Base-by-base conservation (phyloP, 2,888 invertebrate species). In the Ariolimax columbianus region DNA sequence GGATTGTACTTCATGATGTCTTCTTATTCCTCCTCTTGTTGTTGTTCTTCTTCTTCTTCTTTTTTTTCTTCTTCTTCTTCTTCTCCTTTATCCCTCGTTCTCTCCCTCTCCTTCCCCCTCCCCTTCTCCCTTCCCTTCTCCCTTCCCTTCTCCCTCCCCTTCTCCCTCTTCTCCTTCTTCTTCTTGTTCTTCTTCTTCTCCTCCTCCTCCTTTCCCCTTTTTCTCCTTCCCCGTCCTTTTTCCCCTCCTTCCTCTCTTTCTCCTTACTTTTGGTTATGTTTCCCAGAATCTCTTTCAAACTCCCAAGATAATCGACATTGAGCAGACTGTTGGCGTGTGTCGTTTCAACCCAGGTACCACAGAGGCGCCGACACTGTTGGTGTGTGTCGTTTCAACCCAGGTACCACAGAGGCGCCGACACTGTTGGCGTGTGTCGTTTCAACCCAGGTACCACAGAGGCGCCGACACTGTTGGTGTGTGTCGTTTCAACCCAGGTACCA, bases 31-130 rank as follows among this genome's bases (percentile, higher is more conserved):
- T 73, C 73, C 3, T 73, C 30, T 23, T 78, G 7, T 63, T 38
- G n/a, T 47, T 59, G 51, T 40, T 30, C 26, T n/a, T n/a, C n/a
- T 26, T 73, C 73, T 73, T 30, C 47, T n/a, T 73, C n/a, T 40
- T 30, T 1, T 9, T 73, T 4, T 40, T 47, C 0, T n/a, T 43
- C 43, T 40, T 30, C 9, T 26, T 43, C 0, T 26, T 47, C 30
- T 9, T 73, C 73, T 40, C 7, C 47, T 6, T 51, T 33, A 55
- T 72, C 51, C 75, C 36, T 68, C 70, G 78, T 51, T 47, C 30
- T 83, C 78, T 77, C 43, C 43, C 51, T 84, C 79, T 73, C 33
- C 40, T 33, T 73, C 75, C 73, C n/a, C 73, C 51, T 80, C 63
- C 63, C 7, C 23, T 26, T 80, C 47, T 63, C 33, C 30, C 33